Percentiles rank a stretch among this genome's conserved stretches.
These are phyloP conservation scores for Pionites leucogaster DNA, from an alignment of 2,113 vertebrate species.

Conservation along the genomic window DNA sequence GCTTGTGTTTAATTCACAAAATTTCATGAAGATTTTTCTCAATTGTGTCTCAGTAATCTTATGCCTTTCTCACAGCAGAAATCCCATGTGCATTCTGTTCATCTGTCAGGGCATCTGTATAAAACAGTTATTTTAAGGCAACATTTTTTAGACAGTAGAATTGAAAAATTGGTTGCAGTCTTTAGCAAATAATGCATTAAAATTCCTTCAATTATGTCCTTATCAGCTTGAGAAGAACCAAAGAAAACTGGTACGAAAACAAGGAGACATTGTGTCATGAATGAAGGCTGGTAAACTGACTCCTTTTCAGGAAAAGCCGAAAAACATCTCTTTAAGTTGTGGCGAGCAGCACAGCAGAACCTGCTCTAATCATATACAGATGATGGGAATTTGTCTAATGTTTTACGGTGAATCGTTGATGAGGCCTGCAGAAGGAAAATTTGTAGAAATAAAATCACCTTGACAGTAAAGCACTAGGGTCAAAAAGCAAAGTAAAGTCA, in stretches of 20 bases:
- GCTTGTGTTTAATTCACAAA: not conserved
- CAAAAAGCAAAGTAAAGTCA: conserved; percentile 88
- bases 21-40: not conserved
- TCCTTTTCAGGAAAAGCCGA: conserved; percentile 71
- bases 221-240: conserved; percentile 60
- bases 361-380: conserved; percentile 87
- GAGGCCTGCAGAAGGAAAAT: conserved; percentile 84
- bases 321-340: conserved; percentile 60
- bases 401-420: conserved; percentile 82
- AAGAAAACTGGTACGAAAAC: conserved; percentile 60
- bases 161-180: conserved; percentile 30
- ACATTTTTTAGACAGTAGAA: not conserved
- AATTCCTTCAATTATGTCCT: conserved; percentile 38
- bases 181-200: conserved; percentile 37
- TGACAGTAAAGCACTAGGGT: conserved; percentile 87
- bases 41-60: not conserved
- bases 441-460: conserved; percentile 94
- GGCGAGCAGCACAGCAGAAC: conserved; percentile 72
- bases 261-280: conserved; percentile 58
- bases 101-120: not conserved
- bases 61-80: not conserved
- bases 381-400: conserved; percentile 85
- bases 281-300: conserved; percentile 64
- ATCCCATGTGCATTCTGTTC: not conserved
- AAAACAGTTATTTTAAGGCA: not conserved